Base-by-base conservation (phyloP, 2,888 invertebrate genomes). In the Drosophila suboccidentalis region DNA sequence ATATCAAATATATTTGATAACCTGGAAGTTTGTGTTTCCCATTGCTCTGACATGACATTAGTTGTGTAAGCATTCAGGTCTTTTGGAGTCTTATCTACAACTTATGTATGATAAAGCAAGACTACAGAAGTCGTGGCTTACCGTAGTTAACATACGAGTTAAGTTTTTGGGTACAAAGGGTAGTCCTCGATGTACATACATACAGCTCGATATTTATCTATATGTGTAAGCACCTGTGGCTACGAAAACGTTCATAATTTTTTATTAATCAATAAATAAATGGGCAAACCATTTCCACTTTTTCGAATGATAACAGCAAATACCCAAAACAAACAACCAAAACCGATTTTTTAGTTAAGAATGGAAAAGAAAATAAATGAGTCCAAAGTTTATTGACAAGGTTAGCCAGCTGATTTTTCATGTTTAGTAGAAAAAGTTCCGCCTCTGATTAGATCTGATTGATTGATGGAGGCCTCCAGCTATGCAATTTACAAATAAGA, bases 251-350 rank as follows among this genome's bases (percentile, higher is more conserved):
- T 61, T 58, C 54, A 55, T 57, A 53, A 60, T 53, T 71, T 77
- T 85, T 87, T 80, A 87, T 86, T 82, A 84, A 78, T 78, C 84
- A 88, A 88, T 84, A 84, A 86, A 82, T 47, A 39, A 47, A 11
- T 39, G 57, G 55, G 41, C 60, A 59, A 66, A 67, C 39, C 26
- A 39, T 53, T 60, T 61, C 39, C 1, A 64, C 55, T 41, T 36
- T 54, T 59, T 62, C 36, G 3, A 38, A 26, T 38, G 55, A 72
- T 75, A 84, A 86, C 73, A 53, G n/a, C 22, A 63, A 65, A 71
- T 55, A 29, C 51, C 55, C 38, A 55, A 70, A 78, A 71, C 63
- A 73, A 77, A 75, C 51, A 65, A 38, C 59, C 63, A 73, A 61
- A 66, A 38, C 17, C 62, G 41, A 54, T 34, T 57, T 66, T 63